These are phyloP conservation scores for Rhyacophila evoluta DNA, from an alignment of 2,888 invertebrate genomes.

Conservation along the genomic window DNA sequence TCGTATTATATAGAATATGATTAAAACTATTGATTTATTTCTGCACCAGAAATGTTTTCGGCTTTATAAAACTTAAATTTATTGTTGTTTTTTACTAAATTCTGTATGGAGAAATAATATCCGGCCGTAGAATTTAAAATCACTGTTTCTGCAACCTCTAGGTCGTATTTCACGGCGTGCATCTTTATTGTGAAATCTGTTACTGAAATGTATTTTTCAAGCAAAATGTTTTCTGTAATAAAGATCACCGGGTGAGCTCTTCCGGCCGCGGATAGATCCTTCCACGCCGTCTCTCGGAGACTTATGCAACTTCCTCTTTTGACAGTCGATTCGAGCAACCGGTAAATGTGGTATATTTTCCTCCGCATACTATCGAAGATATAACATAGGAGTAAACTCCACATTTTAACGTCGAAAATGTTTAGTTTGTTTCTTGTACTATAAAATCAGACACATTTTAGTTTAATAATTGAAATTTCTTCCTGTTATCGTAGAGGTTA, in stretches of 20 bases:
- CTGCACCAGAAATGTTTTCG: too few species aligned
- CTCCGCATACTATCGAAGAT: neutral
- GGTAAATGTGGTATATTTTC: neutral
- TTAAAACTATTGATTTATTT: too few species aligned
- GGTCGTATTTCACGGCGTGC: neutral
- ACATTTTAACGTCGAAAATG: too few species aligned
- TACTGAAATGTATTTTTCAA: neutral
- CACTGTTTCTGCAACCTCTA: neutral
- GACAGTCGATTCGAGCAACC: neutral
- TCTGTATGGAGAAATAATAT: too few species aligned
- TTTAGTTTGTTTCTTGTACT: too few species aligned
- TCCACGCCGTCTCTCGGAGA: neutral
- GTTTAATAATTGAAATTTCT: too few species aligned
- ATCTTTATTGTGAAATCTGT: neutral
- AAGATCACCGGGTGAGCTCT: neutral
- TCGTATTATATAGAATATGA: too few species aligned
- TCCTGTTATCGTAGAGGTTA: too few species aligned
- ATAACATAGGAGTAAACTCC: too few species aligned
- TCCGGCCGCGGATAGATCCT: neutral
- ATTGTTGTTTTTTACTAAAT: too few species aligned
- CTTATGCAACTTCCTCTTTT: neutral
- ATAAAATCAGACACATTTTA: too few species aligned
- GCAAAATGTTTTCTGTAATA: conserved; percentile 18
- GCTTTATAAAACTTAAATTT: too few species aligned
- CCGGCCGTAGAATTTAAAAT: neutral